Conservation (phyloP, 2,888 invertebrate genomes). For the Tenthredo distinguenda region DNA sequence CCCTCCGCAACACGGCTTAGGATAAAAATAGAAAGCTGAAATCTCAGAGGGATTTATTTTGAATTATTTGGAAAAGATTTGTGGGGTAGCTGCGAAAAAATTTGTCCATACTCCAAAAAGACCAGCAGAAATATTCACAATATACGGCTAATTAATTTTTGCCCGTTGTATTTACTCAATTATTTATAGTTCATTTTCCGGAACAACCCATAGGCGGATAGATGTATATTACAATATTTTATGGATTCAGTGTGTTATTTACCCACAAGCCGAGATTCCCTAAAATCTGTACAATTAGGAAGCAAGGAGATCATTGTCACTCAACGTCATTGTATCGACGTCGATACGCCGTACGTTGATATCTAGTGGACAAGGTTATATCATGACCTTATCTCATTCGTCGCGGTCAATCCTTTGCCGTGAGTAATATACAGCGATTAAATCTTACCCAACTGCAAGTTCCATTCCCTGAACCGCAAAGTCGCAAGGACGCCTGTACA, state of each 20-base stretch:
- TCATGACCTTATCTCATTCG: conserved; percentile 27
- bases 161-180: neutral
- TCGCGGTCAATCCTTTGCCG: conserved; percentile 26
- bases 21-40: too few species aligned
- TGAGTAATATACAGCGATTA: conserved; percentile 13
- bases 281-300: neutral
- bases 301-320: neutral
- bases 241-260: neutral
- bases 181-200: neutral
- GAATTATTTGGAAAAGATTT: too few species aligned
- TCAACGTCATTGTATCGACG: neutral
- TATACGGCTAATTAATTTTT: too few species aligned
- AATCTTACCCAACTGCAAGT: neutral
- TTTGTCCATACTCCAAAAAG: too few species aligned
- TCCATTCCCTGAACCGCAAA: neutral
- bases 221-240: neutral
- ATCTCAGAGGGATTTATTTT: too few species aligned
- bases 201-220: too few species aligned
- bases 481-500: neutral
- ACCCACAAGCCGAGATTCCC: neutral
- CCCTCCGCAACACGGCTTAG: too few species aligned
- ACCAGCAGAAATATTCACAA: too few species aligned
- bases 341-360: neutral
- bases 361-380: neutral
- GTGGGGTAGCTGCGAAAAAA: too few species aligned